These are phyloP conservation scores for Heliconius aoede DNA, from an alignment of 2,888 invertebrate genomes.

Conservation along the genomic window DNA sequence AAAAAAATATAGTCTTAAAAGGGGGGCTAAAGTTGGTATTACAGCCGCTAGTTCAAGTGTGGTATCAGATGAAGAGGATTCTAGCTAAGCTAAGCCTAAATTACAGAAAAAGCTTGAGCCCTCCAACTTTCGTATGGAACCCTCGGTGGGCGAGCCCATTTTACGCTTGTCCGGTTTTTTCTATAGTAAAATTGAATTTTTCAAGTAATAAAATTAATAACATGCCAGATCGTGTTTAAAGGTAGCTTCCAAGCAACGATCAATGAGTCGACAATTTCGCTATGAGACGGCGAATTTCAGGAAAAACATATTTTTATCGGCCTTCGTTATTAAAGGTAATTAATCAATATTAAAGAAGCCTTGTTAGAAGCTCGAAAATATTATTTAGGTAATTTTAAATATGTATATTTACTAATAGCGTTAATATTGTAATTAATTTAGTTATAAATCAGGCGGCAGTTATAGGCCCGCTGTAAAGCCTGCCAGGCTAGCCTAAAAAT, in stretches of 20 bases:
- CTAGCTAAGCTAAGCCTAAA: too few relatives aligned
- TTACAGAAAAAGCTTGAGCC: too few relatives aligned
- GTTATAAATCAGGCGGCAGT: too few relatives aligned
- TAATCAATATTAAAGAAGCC: constrained; percentile 26
- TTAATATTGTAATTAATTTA: too few relatives aligned
- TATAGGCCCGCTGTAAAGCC: too few relatives aligned
- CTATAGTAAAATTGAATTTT: constrained; percentile 2
- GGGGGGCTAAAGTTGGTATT: too few relatives aligned
- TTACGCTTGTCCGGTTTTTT: neutral
- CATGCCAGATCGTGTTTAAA: constrained; percentile 18
- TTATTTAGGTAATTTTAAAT: neutral
- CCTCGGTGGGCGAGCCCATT: too few relatives aligned
- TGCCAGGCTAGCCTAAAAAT: too few relatives aligned
- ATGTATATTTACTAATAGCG: neutral
- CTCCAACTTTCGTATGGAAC: too few relatives aligned
- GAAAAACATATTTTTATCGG: constrained; percentile 38
- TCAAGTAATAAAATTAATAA: constrained; percentile 19
- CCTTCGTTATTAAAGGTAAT: constrained; percentile 21
- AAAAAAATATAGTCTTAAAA: too few relatives aligned
- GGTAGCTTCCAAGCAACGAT: constrained; percentile 22
- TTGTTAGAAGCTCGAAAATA: neutral
- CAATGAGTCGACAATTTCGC: constrained; percentile 29
- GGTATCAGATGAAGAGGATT: too few relatives aligned
- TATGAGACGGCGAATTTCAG: constrained; percentile 29
- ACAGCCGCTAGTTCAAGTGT: too few relatives aligned